Conservation (phyloP, 2,113 vertebrate species). For the Bothrops jararaca region DNA sequence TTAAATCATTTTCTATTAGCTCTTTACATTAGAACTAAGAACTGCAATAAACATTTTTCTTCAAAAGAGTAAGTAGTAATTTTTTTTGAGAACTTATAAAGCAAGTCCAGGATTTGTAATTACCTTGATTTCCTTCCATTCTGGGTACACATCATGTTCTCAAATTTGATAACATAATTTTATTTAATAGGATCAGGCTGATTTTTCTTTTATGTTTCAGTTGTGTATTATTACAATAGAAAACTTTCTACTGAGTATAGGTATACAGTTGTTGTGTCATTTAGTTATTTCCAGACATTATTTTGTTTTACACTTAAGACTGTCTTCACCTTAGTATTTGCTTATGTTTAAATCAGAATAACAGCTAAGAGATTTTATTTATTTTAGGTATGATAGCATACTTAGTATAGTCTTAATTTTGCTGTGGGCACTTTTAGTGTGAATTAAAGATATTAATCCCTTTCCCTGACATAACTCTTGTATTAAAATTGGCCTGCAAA, state of each 20-base stretch:
- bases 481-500: not conserved
- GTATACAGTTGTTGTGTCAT: not conserved
- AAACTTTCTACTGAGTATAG: not conserved
- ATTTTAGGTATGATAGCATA: not conserved
- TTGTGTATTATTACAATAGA: not conserved
- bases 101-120: not conserved
- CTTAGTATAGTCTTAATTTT: not conserved
- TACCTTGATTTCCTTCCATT: not conserved
- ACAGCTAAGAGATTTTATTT: not conserved
- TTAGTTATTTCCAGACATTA: not conserved
- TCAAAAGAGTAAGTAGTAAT: slow-evolving; percentile 40
- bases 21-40: slow-evolving; percentile 73
- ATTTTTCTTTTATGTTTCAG: not conserved
- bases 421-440: not conserved
- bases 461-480: not conserved
- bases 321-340: not conserved
- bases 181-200: not conserved
- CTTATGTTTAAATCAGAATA: not conserved
- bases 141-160: not conserved
- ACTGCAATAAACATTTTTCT: slow-evolving; percentile 77
- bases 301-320: not conserved
- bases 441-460: not conserved
- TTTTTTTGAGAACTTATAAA: slow-evolving; percentile 1
- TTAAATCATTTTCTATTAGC: slow-evolving; percentile 64
- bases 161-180: not conserved